Conservation (phyloP, 2,888 invertebrate genomes). For the Lamellibrachia columna region DNA sequence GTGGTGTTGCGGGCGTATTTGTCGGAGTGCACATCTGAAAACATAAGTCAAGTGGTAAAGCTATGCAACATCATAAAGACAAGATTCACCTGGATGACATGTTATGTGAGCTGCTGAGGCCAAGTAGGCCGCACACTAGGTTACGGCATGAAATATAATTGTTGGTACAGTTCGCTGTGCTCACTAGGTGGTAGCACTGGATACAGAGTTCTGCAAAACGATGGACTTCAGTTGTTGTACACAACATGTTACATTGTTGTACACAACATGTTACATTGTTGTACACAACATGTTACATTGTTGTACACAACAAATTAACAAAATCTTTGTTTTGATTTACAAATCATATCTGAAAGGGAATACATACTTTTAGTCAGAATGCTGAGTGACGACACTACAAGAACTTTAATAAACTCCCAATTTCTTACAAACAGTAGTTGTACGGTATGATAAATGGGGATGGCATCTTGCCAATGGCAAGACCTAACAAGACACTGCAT, state of each 20-base stretch:
- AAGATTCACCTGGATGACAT: not conserved
- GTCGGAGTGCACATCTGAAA: conserved; percentile 87
- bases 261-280: not conserved
- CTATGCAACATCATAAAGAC: not conserved
- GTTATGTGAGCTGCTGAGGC: not conserved
- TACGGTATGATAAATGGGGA: not conserved
- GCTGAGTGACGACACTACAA: no score
- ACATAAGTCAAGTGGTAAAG: not conserved
- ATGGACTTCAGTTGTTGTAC: not conserved
- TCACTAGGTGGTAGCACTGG: not conserved
- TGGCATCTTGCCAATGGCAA: not conserved
- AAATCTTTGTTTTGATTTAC: not conserved
- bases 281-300: not conserved
- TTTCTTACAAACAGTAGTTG: no score
- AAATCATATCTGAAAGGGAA: not conserved
- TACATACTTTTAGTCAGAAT: no score
- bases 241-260: not conserved
- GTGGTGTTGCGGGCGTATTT: conserved; percentile 93
- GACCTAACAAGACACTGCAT: not conserved
- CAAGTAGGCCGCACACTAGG: not conserved
- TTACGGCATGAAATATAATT: not conserved
- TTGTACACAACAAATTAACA: not conserved
- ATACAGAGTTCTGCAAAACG: not conserved
- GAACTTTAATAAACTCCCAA: no score
- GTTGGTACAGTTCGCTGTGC: not conserved